These are phyloP conservation scores for Nesogale talazaci DNA, from an alignment of 2,113 vertebrate genomes.

Conservation along the genomic window DNA sequence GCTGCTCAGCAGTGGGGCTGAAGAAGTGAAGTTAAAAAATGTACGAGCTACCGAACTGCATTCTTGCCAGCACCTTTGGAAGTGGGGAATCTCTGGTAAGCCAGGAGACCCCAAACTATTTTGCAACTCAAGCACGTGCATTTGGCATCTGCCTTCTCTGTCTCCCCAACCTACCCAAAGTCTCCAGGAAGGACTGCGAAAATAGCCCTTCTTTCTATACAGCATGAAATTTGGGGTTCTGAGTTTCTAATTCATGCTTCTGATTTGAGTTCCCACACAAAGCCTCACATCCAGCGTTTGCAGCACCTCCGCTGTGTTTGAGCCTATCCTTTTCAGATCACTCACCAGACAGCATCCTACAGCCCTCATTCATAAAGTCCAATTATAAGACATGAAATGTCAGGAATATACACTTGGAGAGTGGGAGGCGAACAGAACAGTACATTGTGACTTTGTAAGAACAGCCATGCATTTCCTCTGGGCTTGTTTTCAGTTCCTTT, in stretches of 20 bases:
- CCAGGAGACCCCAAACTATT: not conserved
- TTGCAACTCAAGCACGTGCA: not conserved
- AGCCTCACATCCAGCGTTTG: constrained; percentile 66
- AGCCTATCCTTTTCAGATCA: constrained; percentile 79
- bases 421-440: constrained; percentile 86
- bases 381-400: constrained; percentile 86
- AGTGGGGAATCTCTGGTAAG: not conserved
- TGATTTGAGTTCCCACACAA: constrained; percentile 58
- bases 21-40: constrained; percentile 27
- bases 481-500: constrained; percentile 90
- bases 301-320: constrained; percentile 73
- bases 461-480: constrained; percentile 84
- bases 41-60: not conserved
- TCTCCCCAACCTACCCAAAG: constrained; percentile 4
- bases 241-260: constrained; percentile 70
- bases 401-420: constrained; percentile 85
- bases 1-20: not conserved
- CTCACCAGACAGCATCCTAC: constrained; percentile 83
- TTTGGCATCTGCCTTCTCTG: constrained; percentile 6
- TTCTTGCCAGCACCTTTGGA: not conserved
- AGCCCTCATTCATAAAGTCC: constrained; percentile 88
- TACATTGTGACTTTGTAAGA: constrained; percentile 85
- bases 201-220: constrained; percentile 49
- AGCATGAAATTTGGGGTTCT: constrained; percentile 58
- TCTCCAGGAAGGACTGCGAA: constrained; percentile 30